These are phyloP conservation scores for Charaxes varanes DNA, from an alignment of 1,140 invertebrate species.

Conservation along the genomic window DNA sequence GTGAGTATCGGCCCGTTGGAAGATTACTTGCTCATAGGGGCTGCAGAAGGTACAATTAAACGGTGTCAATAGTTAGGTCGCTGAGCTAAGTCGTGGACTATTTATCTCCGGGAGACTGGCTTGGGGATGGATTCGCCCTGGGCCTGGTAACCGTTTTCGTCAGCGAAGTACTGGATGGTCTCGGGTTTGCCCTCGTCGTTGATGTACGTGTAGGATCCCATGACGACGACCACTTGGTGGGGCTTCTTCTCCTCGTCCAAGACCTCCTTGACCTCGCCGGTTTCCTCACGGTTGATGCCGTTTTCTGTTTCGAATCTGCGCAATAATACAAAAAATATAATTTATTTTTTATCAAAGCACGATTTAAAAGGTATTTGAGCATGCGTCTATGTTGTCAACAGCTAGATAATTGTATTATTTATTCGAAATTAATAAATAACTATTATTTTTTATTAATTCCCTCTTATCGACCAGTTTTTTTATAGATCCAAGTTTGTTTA, in stretches of 20 bases:
- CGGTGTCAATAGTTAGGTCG: conserved; percentile 5
- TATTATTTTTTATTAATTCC: no score
- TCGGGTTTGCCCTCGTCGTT: conserved; percentile 44
- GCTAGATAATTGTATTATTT: no score
- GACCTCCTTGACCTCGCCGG: conserved; percentile 49
- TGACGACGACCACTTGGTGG: conserved; percentile 53
- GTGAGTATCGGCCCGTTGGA: no score
- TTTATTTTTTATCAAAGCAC: no score
- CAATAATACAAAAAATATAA: no score
- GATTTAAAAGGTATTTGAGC: no score
- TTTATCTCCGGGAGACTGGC: conserved; percentile 31
- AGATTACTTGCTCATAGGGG: no score
- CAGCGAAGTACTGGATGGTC: conserved; percentile 69
- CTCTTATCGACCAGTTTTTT: no score
- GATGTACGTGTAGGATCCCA: conserved; percentile 54
- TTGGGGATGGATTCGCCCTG: conserved; percentile 54
- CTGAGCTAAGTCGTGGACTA: neutral
- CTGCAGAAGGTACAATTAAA: no score
- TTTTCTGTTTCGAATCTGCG: conserved; percentile 61
- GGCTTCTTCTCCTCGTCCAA: conserved; percentile 65
- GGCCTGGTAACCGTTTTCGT: conserved; percentile 74
- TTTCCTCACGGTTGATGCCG: conserved; percentile 44
- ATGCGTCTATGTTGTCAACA: neutral
- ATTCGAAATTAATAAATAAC: no score
- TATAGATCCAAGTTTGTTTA: no score